Conservation (phyloP, 2,113 vertebrate genomes). For the Gymnorhina tibicen region DNA sequence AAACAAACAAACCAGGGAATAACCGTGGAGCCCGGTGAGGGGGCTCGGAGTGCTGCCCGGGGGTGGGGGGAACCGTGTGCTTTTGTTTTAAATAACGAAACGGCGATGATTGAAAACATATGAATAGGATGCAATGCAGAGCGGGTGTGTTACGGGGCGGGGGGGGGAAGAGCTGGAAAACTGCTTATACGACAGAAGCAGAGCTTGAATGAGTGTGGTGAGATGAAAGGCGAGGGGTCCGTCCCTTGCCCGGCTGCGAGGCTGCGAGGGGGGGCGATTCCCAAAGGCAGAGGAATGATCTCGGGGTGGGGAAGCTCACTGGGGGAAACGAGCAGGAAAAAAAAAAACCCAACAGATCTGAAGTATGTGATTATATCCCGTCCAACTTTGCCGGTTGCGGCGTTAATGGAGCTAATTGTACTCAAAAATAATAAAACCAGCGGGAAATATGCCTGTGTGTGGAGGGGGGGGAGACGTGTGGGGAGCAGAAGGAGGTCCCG, state of each 20-base stretch:
- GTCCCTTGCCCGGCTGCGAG: not conserved
- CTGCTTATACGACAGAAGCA: slow-evolving; percentile 58
- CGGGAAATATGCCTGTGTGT: not conserved
- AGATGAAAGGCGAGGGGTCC: slow-evolving; percentile 32
- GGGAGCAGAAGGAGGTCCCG: not conserved
- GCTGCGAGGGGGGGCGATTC: not conserved
- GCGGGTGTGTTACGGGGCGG: slow-evolving; percentile 1
- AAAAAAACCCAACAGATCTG: not conserved
- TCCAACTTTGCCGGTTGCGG: not conserved
- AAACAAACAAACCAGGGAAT: slow-evolving; percentile 22
- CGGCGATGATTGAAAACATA: slow-evolving; percentile 48
- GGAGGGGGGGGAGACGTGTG: not conserved
- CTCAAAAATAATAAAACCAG: not conserved
- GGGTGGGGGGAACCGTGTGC: not conserved
- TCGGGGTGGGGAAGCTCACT: not conserved
- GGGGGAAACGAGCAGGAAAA: not conserved
- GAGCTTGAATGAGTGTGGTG: slow-evolving; percentile 50
- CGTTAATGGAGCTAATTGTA: not conserved
- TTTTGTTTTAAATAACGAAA: slow-evolving; percentile 56
- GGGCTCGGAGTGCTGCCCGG: not conserved
- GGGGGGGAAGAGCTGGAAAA: slow-evolving; percentile 36
- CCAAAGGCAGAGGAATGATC: not conserved
- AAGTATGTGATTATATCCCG: not conserved
- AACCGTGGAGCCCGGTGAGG: not conserved
- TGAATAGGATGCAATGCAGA: slow-evolving; percentile 43